Conservation (phyloP, 1,140 invertebrate species). For the Drosophila watanabei region DNA sequence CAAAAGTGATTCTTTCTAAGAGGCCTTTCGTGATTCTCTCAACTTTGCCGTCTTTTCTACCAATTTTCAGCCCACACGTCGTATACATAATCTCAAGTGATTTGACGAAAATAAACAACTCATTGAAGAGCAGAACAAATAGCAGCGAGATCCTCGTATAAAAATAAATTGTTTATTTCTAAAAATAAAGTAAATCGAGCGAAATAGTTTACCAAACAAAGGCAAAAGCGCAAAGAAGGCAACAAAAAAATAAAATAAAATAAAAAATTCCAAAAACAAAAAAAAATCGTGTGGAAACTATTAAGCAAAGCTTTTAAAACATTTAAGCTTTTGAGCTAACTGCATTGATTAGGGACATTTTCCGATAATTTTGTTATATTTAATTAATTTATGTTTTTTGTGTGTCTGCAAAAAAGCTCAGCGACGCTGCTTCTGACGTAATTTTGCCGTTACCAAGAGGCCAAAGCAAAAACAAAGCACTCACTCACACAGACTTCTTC, state of each 20-base stretch:
- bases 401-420: conserved; percentile 28
- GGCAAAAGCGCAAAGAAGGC: conserved; percentile 6
- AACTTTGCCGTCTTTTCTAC: conserved; percentile 14
- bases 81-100: conserved; percentile 41
- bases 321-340: conserved; percentile 9
- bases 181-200: conserved; percentile 60
- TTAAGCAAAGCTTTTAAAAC: conserved; percentile 18
- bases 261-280: background rate
- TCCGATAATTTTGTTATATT: conserved; percentile 37
- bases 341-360: conserved; percentile 26
- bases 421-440: conserved; percentile 61
- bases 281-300: conserved; percentile 8
- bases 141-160: conserved; percentile 27
- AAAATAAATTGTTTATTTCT: conserved; percentile 61
- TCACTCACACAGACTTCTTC: conserved; percentile 44
- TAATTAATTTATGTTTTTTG: conserved; percentile 48
- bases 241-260: conserved; percentile 6
- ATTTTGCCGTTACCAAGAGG: conserved; percentile 62
- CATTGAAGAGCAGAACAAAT: conserved; percentile 48
- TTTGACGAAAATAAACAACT: conserved; percentile 39
- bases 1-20: conserved; percentile 1
- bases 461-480: conserved; percentile 40
- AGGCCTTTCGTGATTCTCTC: conserved; percentile 13
- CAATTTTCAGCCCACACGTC: conserved; percentile 22
- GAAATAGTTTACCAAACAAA: conserved; percentile 53